Base-by-base conservation (phyloP, 2,797 vertebrate species). In the Pygocentrus nattereri region DNA sequence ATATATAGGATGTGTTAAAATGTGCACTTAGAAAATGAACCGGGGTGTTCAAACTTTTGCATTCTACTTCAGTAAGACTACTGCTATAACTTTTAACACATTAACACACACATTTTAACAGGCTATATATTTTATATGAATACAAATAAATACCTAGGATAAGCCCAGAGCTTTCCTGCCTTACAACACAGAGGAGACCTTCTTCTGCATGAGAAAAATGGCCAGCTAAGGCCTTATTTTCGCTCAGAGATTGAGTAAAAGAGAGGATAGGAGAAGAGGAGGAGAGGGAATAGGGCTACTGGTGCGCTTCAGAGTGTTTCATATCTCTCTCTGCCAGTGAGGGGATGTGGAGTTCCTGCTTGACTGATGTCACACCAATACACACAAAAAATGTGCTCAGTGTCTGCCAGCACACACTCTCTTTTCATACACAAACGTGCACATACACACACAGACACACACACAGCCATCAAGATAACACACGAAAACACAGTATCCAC, bases 291-390 rank as follows among this genome's bases (percentile, higher is more conserved):
- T n/a, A 16, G 52, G 52, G 8, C 38, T 30, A 54, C 64, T 47
- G 30, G 34, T 47, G 50, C 10, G 64, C 58, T 73, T 80, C 61
- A 38, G n/a, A 68, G 16, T 84, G 21, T 47, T 19, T 80, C 27
- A 31, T 85, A 80, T 87, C 82, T 82, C 74, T 79, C 85, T 88
- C 80, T 49, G 70, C 74, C 30, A 78, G 71, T 0, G 30, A 79
- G 68, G 79, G 81, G 83, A 65, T 49, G 30, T 13, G 47, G 65
- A 31, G 59, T 80, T 76, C 61, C 50, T 54, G 59, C 76, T 25
- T 62, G 58, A 58, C 56, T 76, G 73, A 76, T 64, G 34, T 65
- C 62, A 84, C 30, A 62, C 83, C 73, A 50, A 71, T 67, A 79
- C 74, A 74, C 21, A 30, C 61, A 73, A 0, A 27, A 61, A 71